phyloP scores from a whole-genome alignment of 2,888 invertebrate species.

The Polylopha cassiicola region DNA sequence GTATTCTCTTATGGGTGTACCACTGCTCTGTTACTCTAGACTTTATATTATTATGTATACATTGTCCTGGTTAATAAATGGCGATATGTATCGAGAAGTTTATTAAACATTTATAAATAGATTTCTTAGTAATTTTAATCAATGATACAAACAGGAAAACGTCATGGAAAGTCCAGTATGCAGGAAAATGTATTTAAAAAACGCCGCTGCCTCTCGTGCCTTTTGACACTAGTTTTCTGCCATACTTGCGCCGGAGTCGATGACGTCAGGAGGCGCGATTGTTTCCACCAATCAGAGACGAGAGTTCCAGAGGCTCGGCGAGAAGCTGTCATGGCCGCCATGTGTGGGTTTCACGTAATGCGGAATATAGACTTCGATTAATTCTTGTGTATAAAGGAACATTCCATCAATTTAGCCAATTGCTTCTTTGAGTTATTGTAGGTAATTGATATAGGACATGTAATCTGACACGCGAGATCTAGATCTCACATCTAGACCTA shows the following conservation, averaged over 20 bases:
- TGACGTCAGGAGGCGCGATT: conserved; percentile 50
- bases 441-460: too few relatives aligned
- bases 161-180: not conserved
- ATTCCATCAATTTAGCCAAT: too few relatives aligned
- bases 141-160: not conserved
- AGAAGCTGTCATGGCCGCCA: conserved; percentile 51
- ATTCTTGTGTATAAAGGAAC: not conserved
- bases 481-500: too few relatives aligned
- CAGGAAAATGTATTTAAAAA: not conserved
- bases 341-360: conserved; percentile 34
- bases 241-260: conserved; percentile 18
- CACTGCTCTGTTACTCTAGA: too few relatives aligned
- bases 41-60: too few relatives aligned
- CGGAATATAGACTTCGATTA: conserved; percentile 17
- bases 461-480: too few relatives aligned
- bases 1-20: too few relatives aligned
- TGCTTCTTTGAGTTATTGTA: too few relatives aligned
- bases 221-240: conserved; percentile 13
- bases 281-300: conserved; percentile 47
- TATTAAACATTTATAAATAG: too few relatives aligned
- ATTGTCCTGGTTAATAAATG: too few relatives aligned
- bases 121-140: too few relatives aligned
- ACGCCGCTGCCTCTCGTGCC: conserved; percentile 9
- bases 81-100: too few relatives aligned
- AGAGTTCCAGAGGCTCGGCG: conserved; percentile 54